These are phyloP conservation scores for Chalcosyrphus nemorum DNA, from an alignment of 2,888 invertebrate species.

Conservation along the genomic window DNA sequence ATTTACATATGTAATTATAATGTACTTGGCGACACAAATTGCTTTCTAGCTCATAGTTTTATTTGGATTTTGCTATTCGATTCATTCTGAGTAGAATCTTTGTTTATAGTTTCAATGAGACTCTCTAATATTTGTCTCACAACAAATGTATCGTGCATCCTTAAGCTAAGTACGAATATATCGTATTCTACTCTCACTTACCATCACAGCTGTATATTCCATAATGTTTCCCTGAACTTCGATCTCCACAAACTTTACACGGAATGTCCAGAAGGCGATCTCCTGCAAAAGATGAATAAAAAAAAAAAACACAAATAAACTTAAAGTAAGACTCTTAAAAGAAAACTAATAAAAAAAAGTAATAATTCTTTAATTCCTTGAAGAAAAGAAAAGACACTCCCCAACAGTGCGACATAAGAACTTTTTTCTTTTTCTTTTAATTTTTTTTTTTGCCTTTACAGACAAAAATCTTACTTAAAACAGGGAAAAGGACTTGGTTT, in stretches of 20 bases:
- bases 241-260: slow-evolving; percentile 99
- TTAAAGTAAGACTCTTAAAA: neutral
- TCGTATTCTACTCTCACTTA: slow-evolving; percentile 82
- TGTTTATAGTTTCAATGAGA: too few relatives aligned
- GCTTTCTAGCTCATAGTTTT: too few relatives aligned
- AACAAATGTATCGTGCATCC: too few relatives aligned
- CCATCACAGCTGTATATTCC: slow-evolving; percentile 99
- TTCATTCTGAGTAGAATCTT: too few relatives aligned
- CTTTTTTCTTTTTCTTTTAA: too few relatives aligned
- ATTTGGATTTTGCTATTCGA: too few relatives aligned
- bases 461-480: slow-evolving; percentile 33
- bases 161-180: too few relatives aligned
- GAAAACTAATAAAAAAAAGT: slow-evolving; percentile 5
- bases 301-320: neutral
- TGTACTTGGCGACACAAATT: too few relatives aligned
- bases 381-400: slow-evolving; percentile 42
- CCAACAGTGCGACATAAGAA: slow-evolving; percentile 42
- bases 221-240: slow-evolving; percentile 99
- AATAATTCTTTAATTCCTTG: slow-evolving; percentile 54
- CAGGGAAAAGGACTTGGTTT: slow-evolving; percentile 43
- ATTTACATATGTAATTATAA: too few relatives aligned
- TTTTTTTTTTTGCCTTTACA: slow-evolving; percentile 23
- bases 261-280: slow-evolving; percentile 99
- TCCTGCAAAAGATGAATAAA: slow-evolving; percentile 84
- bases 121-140: too few relatives aligned